Base-by-base conservation (phyloP, 1,140 invertebrate species). In the Apis cerana region DNA sequence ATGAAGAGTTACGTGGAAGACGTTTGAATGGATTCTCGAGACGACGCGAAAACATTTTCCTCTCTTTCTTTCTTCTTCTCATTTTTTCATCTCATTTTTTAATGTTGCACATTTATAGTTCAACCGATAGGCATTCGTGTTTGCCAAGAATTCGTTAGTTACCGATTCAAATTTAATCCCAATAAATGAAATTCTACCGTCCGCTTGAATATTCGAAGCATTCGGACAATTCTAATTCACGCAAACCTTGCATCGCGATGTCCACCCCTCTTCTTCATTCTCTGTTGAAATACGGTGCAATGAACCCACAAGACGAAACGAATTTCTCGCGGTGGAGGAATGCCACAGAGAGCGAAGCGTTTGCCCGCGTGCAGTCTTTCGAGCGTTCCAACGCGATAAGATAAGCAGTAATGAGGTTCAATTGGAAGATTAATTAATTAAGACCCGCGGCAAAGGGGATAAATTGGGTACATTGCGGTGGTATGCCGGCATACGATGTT, bases 341-440 rank as follows among this genome's bases (percentile, higher is more conserved):
- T 89, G 79, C 59, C 82, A 77, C 19, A 48, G 43, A 21, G 54
- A 27, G 52, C 17, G 17, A 23, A 71, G 64, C 72, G 48, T 68
- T 64, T 48, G 71, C 27, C 83, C 50, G 59, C 61, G 80, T 54
- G 62, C 59, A 67, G 59, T 82, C 71, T 74, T 71, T 50, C 68
- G 48, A 70, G 59, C 86, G 82, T 84, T 68, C 82, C 74, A 74
- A 50, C 85, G 83, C 87, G 88, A 89, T 89, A 89, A 89, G 88
- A 89, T 89, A 89, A 86, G 85, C 70, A 80, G 88, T 90, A 90
- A 91, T 90, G 78, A 90, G 89, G 85, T 84, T 87, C 90, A 91
- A 91, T 91, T 91, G 89, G 81, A 87, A 86, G 90, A 91, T 91
- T 91, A 91, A 91, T 91, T 90, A 91, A 91, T 91, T 89, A 91